Evolutionary conservation across 2,888 invertebrate species (phyloP).

Genomic region (Drymonia ruficornis): DNA sequence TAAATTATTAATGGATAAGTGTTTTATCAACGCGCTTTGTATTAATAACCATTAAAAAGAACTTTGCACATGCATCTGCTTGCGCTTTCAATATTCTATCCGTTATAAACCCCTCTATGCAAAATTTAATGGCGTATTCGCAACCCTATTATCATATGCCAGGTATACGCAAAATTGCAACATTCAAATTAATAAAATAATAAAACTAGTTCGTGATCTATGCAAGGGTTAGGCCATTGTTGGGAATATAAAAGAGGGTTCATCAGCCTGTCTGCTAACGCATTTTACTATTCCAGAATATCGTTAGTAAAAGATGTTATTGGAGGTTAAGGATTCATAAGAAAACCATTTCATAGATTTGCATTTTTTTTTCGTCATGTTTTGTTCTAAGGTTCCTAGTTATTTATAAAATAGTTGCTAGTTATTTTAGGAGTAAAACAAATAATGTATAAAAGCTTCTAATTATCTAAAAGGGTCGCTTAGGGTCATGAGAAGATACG

Average conservation of each 20-base stretch:
- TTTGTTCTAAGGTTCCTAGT: no score
- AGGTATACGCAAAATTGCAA: slow-evolving; percentile 81
- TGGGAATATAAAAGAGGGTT: slow-evolving; percentile 40
- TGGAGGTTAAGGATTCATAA: no score
- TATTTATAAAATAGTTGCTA: no score
- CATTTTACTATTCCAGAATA: neutral
- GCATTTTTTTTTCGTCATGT: no score
- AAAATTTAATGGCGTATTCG: slow-evolving; percentile 74
- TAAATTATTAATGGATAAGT: neutral
- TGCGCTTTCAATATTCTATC: slow-evolving; percentile 51
- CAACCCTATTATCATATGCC: slow-evolving; percentile 70
- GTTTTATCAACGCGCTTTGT: slow-evolving; percentile 16
- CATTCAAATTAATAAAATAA: slow-evolving; percentile 83
- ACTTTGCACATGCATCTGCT: slow-evolving; percentile 47
- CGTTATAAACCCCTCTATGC: slow-evolving; percentile 73
- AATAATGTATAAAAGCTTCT: neutral
- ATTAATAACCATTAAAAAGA: slow-evolving; percentile 30
- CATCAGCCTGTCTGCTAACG: slow-evolving; percentile 25
- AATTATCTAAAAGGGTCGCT: neutral
- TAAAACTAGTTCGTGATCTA: slow-evolving; percentile 68
- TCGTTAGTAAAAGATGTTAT: no score
- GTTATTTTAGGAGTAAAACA: neutral
- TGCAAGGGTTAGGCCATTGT: slow-evolving; percentile 69
- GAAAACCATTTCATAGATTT: no score
- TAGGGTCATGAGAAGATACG: slow-evolving; percentile 65